phyloP scores from a whole-genome alignment of 2,888 invertebrate species.

The Aspidiotus destructor region DNA sequence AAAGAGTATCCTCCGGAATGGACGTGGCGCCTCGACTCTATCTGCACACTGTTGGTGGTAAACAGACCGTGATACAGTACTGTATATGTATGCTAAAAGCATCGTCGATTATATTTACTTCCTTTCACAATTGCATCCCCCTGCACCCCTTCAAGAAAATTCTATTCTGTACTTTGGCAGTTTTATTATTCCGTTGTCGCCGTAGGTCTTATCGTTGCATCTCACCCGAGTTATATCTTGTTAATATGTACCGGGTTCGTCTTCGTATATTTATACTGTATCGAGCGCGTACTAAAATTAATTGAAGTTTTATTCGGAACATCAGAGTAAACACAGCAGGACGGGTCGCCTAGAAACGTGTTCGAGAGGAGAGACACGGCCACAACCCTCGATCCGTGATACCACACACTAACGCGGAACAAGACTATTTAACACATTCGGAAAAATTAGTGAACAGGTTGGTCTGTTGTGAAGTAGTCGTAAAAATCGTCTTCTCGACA shows the following conservation, averaged over 20 bases:
- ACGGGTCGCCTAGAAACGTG: background rate
- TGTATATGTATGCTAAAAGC: constrained; percentile 2
- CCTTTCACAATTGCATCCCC: background rate
- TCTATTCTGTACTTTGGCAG: constrained; percentile 20
- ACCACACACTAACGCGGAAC: too few relatives aligned
- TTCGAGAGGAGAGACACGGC: background rate
- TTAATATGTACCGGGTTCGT: background rate
- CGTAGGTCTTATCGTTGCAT: constrained; percentile 25
- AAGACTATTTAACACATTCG: too few relatives aligned
- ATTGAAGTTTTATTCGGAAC: constrained; percentile 4
- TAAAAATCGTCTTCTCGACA: background rate
- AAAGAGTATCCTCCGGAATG: background rate
- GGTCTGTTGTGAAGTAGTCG: background rate
- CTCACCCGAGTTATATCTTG: background rate
- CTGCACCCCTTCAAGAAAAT: background rate
- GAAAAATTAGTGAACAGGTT: background rate
- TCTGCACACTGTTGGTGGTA: background rate
- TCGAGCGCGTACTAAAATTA: background rate
- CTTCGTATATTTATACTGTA: background rate
- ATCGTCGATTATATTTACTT: background rate
- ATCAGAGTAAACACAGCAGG: background rate
- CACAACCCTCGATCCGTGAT: background rate
- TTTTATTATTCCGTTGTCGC: constrained; percentile 31
- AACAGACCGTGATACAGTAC: constrained; percentile 2
- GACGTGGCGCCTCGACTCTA: background rate